A percentile compares a stretch with the other conserved stretches of the same genome.
phyloP scores from a whole-genome alignment of 2,888 invertebrate genomes.

The Drosophila putrida region DNA sequence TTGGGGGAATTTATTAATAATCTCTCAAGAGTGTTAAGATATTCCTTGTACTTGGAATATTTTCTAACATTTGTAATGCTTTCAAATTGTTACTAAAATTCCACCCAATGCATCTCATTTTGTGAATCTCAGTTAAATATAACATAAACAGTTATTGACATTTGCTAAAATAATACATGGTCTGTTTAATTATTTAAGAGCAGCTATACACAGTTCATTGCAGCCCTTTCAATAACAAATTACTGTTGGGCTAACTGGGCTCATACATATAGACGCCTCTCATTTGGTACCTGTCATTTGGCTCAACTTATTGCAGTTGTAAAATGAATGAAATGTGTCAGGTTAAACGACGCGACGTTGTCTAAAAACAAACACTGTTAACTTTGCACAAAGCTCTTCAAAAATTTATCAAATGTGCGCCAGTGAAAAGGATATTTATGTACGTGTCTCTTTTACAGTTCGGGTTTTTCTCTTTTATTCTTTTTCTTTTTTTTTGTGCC shows the following conservation, averaged over 20 bases:
- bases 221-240: constrained; percentile 50
- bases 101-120: neutral
- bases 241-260: constrained; percentile 22
- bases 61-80: too few species aligned
- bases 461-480: too few species aligned
- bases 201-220: constrained; percentile 16
- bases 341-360: constrained; percentile 49
- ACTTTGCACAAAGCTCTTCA: constrained; percentile 38
- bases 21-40: too few species aligned
- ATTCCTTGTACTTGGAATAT: too few species aligned
- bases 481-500: neutral
- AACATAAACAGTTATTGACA: constrained; percentile 9
- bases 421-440: constrained; percentile 32
- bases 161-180: neutral
- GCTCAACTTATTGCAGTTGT: constrained; percentile 23
- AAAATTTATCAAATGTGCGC: constrained; percentile 58
- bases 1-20: too few species aligned
- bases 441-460: constrained; percentile 11
- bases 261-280: neutral
- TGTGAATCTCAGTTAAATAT: constrained; percentile 2
- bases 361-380: constrained; percentile 34
- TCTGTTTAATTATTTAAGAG: constrained; percentile 8
- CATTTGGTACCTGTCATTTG: constrained; percentile 28
- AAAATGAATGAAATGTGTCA: constrained; percentile 61
- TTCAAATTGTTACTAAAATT: too few species aligned